These are phyloP conservation scores for Leptopilina drosophilae DNA, from an alignment of 2,888 invertebrate genomes.

Conservation along the genomic window DNA sequence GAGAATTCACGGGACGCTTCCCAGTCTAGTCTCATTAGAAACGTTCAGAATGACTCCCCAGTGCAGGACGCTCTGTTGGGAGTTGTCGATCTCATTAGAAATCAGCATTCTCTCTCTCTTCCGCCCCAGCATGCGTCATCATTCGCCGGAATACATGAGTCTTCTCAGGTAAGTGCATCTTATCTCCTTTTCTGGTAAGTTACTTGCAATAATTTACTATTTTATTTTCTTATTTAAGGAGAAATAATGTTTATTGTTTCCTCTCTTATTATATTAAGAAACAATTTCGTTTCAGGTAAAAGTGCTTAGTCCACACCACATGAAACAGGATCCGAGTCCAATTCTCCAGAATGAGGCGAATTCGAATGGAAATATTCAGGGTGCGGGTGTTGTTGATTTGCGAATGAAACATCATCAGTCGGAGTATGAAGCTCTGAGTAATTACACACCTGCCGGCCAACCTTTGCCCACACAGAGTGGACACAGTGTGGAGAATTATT, in stretches of 20 bases:
- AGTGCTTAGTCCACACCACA: conserved; percentile 71
- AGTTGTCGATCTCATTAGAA: conserved; percentile 78
- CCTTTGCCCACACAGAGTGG: conserved; percentile 80
- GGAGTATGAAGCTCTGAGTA: conserved; percentile 76
- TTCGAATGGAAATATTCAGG: conserved; percentile 62
- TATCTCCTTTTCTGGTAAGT: not conserved
- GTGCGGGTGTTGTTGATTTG: conserved; percentile 81
- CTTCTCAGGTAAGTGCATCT: conserved; percentile 57
- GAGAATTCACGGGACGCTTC: conserved; percentile 76
- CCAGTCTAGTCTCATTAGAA: conserved; percentile 64
- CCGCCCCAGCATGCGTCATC: conserved; percentile 62
- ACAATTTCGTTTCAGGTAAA: conserved; percentile 60
- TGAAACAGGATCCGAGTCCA: conserved; percentile 69
- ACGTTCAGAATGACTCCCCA: conserved; percentile 64
- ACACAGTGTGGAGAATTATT: conserved; percentile 81
- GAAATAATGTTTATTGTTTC: not conserved
- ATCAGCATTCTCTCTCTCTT: conserved; percentile 68
- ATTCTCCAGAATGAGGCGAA: conserved; percentile 65
- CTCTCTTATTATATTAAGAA: too few species aligned
- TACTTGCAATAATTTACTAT: not conserved
- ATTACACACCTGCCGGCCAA: conserved; percentile 57
- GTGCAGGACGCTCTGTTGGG: conserved; percentile 71
- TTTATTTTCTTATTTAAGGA: too few species aligned
- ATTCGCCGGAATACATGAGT: conserved; percentile 66
- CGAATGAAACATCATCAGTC: conserved; percentile 82